These are phyloP conservation scores for Ormyrus rosae DNA, from an alignment of 2,888 invertebrate species.

Conservation along the genomic window DNA sequence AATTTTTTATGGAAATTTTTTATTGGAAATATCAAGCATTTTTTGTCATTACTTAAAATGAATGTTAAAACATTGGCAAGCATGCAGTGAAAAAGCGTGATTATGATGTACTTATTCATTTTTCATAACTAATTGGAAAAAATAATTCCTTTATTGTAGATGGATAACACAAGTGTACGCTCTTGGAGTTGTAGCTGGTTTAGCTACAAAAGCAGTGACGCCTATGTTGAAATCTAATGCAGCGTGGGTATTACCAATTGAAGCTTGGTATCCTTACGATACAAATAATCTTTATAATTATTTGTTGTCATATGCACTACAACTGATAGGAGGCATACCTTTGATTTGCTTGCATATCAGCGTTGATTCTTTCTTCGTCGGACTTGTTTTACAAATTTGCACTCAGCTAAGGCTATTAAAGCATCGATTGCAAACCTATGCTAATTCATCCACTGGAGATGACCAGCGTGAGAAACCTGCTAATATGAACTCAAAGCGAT, in stretches of 20 bases:
- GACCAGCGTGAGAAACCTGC: background rate
- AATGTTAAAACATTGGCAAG: too few species aligned
- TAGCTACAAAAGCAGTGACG: conserved; percentile 31
- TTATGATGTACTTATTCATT: too few species aligned
- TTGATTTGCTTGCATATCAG: conserved; percentile 44
- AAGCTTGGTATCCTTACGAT: conserved; percentile 53
- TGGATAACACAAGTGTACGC: conserved; percentile 42
- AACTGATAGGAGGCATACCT: conserved; percentile 48
- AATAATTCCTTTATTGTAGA: conserved; percentile 11
- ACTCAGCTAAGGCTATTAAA: conserved; percentile 38
- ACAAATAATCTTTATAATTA: conserved; percentile 23
- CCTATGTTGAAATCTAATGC: conserved; percentile 39
- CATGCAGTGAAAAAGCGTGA: too few species aligned
- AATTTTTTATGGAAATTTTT: too few species aligned
- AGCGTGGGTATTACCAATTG: conserved; percentile 40
- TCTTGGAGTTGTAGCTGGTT: conserved; percentile 29
- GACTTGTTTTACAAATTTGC: conserved; percentile 42
- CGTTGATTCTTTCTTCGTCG: conserved; percentile 49
- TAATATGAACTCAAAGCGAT: background rate
- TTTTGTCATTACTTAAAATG: too few species aligned
- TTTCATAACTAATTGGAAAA: too few species aligned
- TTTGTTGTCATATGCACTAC: conserved; percentile 38
- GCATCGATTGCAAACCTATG: conserved; percentile 27
- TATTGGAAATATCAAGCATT: too few species aligned
- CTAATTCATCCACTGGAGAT: background rate